Base-by-base conservation (phyloP, 2,113 vertebrate genomes). In the Lamprotornis superbus region DNA sequence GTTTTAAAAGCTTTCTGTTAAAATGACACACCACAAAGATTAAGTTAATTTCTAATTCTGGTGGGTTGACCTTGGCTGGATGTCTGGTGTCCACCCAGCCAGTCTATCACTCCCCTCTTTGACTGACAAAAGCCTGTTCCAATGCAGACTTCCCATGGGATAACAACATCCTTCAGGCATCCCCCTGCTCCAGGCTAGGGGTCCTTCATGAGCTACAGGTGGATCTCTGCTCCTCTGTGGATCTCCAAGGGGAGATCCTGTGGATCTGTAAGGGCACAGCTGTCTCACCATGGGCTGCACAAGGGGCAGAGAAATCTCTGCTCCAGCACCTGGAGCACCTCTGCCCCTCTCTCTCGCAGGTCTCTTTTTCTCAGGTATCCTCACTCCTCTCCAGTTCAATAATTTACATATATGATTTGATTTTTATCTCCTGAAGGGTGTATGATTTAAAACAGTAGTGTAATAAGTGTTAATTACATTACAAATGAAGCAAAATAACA, bases 281-380 rank as follows among this genome's bases (percentile, higher is more conserved):
- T 77, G 22, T 23, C 6, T 65, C 53, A n/a, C 15, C 37, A 16
- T 16, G 15, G 22, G 7, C 68, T 87, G 12, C 30, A 40, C 28
- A 12, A 27, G 0, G 0, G 10, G 30, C 40, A 37, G 10, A 4
- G 22, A 5, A 65, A 46, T 21, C 35, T 30, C 33, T 80, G 31
- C 21, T 27, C 12, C 1, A 0, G 21, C 1, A 1, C 5, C 27
- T 44, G 59, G 4, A 67, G 27, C 24, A 52, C 11, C 8, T 70
- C 27, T 65, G 7, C 18, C 5, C 3, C 9, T 52, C 20, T 27
- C 22, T 28, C 56, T 65, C 28, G 23, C 33, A 39, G 12, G 9
- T 50, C 3, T 65, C 46, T 35, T 87, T n/a, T 27, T 78, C 27
- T 71, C 52, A 65, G 10, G 11, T 33, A 14, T 60, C 17, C 6